Percentiles rank a stretch among this genome's conserved stretches.
Evolutionary conservation across 2,113 vertebrate species (phyloP).

Genomic region (Neogobius melanostomus): DNA sequence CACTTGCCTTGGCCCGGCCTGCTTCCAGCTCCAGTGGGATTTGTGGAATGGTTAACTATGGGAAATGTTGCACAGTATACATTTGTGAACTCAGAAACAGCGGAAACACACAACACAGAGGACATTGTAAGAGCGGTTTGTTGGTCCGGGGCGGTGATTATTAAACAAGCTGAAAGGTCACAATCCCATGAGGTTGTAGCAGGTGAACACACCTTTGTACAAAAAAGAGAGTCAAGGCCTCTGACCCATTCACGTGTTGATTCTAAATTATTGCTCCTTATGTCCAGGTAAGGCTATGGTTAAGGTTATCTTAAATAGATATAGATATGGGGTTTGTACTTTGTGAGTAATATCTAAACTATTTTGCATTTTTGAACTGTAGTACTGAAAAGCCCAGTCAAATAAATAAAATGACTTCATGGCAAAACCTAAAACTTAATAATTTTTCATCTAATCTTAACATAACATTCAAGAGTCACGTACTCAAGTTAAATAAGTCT

Average conservation of each 20-base stretch:
- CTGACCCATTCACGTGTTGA: neutral
- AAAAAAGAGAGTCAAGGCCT: neutral
- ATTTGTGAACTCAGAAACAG: slow-evolving; percentile 9
- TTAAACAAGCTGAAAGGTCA: slow-evolving; percentile 36
- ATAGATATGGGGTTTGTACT: no score
- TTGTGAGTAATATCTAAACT: no score
- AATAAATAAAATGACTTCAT: no score
- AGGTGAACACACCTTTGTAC: slow-evolving; percentile 18
- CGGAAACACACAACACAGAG: slow-evolving; percentile 21
- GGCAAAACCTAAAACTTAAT: no score
- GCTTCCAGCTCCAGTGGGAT: slow-evolving; percentile 18
- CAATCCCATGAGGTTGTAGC: neutral
- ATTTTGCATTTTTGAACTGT: no score
- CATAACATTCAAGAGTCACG: no score
- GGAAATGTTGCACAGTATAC: slow-evolving; percentile 19
- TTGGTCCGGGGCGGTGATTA: slow-evolving; percentile 15
- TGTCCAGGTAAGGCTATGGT: neutral
- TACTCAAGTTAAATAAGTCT: no score
- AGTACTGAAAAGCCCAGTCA: no score
- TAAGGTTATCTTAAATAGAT: no score
- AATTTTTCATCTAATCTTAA: no score
- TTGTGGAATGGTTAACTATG: slow-evolving; percentile 15
- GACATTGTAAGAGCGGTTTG: slow-evolving; percentile 20
- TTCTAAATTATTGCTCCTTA: neutral
- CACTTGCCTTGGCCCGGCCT: slow-evolving; percentile 7